These are phyloP conservation scores for Lophotis ruficrista DNA, from an alignment of 2,113 vertebrate genomes.

Conservation along the genomic window DNA sequence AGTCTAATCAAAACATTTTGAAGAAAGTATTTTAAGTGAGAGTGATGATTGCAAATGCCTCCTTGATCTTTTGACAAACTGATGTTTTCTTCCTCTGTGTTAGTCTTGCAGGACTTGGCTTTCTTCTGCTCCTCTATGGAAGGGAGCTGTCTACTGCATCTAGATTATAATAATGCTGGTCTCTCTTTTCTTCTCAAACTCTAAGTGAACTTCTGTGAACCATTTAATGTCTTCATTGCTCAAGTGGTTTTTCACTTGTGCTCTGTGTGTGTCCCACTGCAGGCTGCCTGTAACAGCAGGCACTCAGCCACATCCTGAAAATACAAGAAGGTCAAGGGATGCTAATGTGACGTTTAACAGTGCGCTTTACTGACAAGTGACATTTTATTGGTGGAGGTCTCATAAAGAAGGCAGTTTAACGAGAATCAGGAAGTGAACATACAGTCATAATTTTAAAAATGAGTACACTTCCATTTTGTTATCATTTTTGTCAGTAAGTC, in stretches of 20 bases:
- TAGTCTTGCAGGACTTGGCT: neutral
- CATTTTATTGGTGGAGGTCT: conserved; percentile 27
- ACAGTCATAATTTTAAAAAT: neutral
- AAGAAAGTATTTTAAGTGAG: neutral
- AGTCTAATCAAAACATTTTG: neutral
- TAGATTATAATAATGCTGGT: neutral
- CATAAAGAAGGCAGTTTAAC: neutral
- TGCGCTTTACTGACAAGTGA: conserved; percentile 3
- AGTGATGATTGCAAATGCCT: neutral
- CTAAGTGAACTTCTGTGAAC: neutral
- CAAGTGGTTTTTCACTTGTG: conserved; percentile 5
- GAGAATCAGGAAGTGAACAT: neutral
- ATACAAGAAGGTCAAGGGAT: conserved; percentile 71
- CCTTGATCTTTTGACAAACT: neutral
- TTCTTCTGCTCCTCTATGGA: neutral
- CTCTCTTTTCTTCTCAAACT: neutral
- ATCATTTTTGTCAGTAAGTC: neutral
- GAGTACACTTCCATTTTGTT: neutral
- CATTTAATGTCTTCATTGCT: conserved; percentile 10
- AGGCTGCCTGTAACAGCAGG: conserved; percentile 31
- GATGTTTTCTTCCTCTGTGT: neutral
- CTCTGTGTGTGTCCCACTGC: conserved; percentile 30
- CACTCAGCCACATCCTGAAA: conserved; percentile 35
- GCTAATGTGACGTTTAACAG: conserved; percentile 76
- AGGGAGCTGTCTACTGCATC: neutral